Conservation (phyloP, 2,888 invertebrate species). For the Eristalinus aeneus region DNA sequence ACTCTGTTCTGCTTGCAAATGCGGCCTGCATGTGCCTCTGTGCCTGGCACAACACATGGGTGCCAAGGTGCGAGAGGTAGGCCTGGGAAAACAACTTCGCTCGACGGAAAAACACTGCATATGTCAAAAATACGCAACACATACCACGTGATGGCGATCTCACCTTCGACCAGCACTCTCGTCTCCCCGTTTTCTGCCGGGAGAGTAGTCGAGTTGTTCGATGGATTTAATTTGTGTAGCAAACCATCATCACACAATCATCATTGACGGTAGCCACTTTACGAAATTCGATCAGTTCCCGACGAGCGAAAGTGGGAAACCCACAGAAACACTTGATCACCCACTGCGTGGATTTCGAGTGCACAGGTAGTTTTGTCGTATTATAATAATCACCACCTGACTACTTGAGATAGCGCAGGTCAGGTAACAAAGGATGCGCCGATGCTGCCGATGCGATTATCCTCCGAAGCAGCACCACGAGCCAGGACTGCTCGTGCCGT, state of each 20-base stretch:
- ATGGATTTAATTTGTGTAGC: neutral
- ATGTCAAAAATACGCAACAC: constrained; percentile 65
- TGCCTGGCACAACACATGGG: constrained; percentile 49
- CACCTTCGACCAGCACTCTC: neutral
- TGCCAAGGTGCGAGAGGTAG: constrained; percentile 23
- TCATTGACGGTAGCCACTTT: constrained; percentile 37
- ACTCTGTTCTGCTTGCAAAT: neutral
- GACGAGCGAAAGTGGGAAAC: constrained; percentile 34
- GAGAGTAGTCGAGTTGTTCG: neutral
- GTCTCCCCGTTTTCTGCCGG: neutral
- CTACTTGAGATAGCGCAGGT: constrained; percentile 54
- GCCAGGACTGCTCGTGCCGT: constrained; percentile 28
- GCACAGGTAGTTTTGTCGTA: constrained; percentile 50
- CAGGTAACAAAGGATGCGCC: constrained; percentile 54
- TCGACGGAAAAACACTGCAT: constrained; percentile 59
- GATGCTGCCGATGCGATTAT: constrained; percentile 31
- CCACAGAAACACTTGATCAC: constrained; percentile 62
- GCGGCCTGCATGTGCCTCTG: constrained; percentile 34
- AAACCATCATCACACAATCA: neutral
- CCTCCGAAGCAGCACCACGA: constrained; percentile 30
- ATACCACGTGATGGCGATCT: constrained; percentile 10
- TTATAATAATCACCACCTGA: constrained; percentile 65
- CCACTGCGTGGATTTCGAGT: constrained; percentile 32
- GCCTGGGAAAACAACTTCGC: constrained; percentile 36
- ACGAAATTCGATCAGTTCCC: constrained; percentile 6